Evolutionary conservation across 2,113 vertebrate species (phyloP), one percentile per base, ranked within the genome.

Genomic region (Gracilinanus agilis): DNA sequence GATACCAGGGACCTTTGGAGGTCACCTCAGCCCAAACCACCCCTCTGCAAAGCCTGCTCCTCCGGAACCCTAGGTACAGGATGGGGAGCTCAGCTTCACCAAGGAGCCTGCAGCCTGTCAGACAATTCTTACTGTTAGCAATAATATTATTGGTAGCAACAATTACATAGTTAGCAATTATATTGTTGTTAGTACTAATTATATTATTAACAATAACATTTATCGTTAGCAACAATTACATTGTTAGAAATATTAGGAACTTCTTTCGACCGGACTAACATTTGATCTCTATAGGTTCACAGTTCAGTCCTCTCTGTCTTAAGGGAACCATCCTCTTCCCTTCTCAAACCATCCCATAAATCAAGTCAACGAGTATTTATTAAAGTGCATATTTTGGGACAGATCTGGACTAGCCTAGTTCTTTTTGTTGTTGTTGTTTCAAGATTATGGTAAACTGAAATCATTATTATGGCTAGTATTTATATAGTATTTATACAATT

Each of bases 271-370:
- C 9, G 1, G 10, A 29, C 58, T 11, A 29, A 25, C 58, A 12
- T 29, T 49, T 29, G 27, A 27, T 10, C 10, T 19, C 34, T 19
- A 10, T 4, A 16, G 6, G 34, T 19, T 75, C 13, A 19, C 67
- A 19, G n/a, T 83, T 23, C 67, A 19, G 3, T 0, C 29, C 34
- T 75, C 13, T 13, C 19, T 0, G 61, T 83, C n/a, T 23, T 40
- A 23, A 40, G 34, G 29, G 56, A 67, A 34, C 29, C 34, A 1
- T n/a, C 61, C 16, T 12, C 5, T 2, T 19, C 16, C 19, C 16
- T 23, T 6, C 19, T 0, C 16, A 40, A n/a, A 16, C 34, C 19
- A 3, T 2, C 1, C 16, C n/a, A 2, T 21, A 58, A n/a, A 27
- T 83, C 16, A 23, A 40, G 4, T 83, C 61, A 6, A n/a, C 61